phyloP scores from a whole-genome alignment of 2,888 invertebrate species.

The Eucera pruinosa region DNA sequence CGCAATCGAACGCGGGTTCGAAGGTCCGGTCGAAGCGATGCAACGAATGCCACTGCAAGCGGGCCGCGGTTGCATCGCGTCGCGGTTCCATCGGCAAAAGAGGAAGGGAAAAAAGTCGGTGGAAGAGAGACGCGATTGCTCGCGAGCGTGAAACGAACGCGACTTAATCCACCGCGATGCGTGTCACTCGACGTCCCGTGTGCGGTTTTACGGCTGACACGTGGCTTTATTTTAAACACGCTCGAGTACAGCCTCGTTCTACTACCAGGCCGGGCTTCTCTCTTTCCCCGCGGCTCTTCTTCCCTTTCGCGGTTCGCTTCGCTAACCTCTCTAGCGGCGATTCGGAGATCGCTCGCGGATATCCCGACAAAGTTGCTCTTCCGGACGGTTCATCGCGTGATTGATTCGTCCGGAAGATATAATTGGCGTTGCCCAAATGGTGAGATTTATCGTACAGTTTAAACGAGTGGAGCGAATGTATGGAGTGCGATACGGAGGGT shows the following conservation, averaged over 20 bases:
- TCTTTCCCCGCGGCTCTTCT: background rate
- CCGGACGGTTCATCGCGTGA: too few relatives aligned
- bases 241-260: background rate
- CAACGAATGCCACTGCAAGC: conserved; percentile 62
- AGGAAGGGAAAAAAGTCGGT: conserved; percentile 25
- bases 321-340: background rate
- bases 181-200: conserved; percentile 55
- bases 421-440: too few relatives aligned
- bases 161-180: conserved; percentile 66
- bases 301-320: background rate
- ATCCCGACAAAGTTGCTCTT: background rate
- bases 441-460: too few relatives aligned
- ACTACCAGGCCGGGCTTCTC: conserved; percentile 11
- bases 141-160: conserved; percentile 59
- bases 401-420: too few relatives aligned
- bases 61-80: conserved; percentile 28
- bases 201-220: conserved; percentile 64
- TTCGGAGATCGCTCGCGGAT: conserved; percentile 1
- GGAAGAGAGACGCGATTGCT: conserved; percentile 25
- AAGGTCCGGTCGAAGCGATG: conserved; percentile 51
- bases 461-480: too few relatives aligned
- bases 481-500: too few relatives aligned
- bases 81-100: conserved; percentile 16
- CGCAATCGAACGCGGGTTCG: conserved; percentile 25
- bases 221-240: conserved; percentile 60